phyloP scores from a whole-genome alignment of 2,113 vertebrate genomes.

The Lagopus muta region DNA sequence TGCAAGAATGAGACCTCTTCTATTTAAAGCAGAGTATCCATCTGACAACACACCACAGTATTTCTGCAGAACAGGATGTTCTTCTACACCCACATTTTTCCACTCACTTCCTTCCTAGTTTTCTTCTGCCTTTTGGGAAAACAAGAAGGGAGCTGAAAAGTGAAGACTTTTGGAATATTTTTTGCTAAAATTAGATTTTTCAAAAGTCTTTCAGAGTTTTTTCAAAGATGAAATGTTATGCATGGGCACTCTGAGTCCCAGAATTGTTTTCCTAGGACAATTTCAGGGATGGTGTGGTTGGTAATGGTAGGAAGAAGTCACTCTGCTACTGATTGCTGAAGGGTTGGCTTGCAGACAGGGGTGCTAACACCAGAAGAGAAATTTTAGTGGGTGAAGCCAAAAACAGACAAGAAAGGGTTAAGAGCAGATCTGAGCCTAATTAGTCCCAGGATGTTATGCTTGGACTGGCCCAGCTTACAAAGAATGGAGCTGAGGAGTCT shows the following conservation, averaged over 20 bases:
- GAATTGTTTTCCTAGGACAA: background rate
- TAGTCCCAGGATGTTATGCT: background rate
- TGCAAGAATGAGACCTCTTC: constrained; percentile 41
- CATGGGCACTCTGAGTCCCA: background rate
- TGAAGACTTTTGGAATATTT: background rate
- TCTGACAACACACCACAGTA: constrained; percentile 67
- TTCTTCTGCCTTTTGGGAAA: constrained; percentile 45
- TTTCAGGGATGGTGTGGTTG: background rate
- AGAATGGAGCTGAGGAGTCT: background rate
- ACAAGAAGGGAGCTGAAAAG: background rate
- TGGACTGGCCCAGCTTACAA: background rate
- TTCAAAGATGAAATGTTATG: background rate
- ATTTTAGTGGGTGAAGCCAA: background rate
- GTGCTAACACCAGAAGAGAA: background rate
- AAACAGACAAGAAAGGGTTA: background rate
- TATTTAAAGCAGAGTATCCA: constrained; percentile 70
- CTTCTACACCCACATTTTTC: constrained; percentile 67
- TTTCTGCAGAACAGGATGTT: constrained; percentile 70
- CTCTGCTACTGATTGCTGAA: background rate
- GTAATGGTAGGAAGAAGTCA: background rate
- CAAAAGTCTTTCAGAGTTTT: background rate
- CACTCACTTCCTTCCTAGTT: constrained; percentile 47
- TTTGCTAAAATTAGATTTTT: constrained; percentile 7
- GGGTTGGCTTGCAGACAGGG: background rate
- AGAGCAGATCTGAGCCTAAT: background rate